Percentiles rank a stretch among this genome's conserved stretches.
These are phyloP conservation scores for Odontocolon sp. DNA, from an alignment of 2,888 invertebrate species.

Conservation along the genomic window DNA sequence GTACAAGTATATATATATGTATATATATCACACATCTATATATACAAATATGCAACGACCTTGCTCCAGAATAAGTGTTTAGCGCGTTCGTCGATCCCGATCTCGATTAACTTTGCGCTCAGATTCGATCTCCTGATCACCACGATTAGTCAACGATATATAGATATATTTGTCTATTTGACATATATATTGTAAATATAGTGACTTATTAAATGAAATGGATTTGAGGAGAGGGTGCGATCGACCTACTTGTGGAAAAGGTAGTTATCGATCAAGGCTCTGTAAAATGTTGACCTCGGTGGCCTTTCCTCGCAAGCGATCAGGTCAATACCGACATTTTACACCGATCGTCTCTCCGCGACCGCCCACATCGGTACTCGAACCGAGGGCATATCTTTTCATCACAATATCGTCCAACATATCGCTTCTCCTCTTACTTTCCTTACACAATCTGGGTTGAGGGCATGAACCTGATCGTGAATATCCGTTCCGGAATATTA, in stretches of 20 bases:
- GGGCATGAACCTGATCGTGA: conserved; percentile 49
- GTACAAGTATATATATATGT: no score
- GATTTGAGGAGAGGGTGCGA: conserved; percentile 52
- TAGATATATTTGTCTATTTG: background rate
- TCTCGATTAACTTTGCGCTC: background rate
- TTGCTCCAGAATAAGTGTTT: conserved; percentile 20
- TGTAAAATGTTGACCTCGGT: conserved; percentile 47
- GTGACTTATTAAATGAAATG: conserved; percentile 48
- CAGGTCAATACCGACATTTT: conserved; percentile 45
- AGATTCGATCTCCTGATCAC: background rate
- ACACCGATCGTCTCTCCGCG: conserved; percentile 16
- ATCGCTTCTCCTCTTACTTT: background rate
- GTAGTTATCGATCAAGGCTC: conserved; percentile 53
- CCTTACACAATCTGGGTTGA: conserved; percentile 50
- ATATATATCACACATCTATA: background rate
- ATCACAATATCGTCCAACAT: background rate
- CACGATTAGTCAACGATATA: conserved; percentile 10
- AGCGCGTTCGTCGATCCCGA: conserved; percentile 42
- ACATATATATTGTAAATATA: background rate
- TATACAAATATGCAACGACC: background rate
- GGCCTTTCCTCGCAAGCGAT: conserved; percentile 17
- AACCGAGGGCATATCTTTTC: conserved; percentile 21
- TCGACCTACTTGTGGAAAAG: conserved; percentile 60
- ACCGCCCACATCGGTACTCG: conserved; percentile 18
- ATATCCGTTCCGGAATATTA: conserved; percentile 19